Base-by-base conservation (phyloP, 2,888 invertebrate genomes). In the Mesorhabditis spiculigera region DNA sequence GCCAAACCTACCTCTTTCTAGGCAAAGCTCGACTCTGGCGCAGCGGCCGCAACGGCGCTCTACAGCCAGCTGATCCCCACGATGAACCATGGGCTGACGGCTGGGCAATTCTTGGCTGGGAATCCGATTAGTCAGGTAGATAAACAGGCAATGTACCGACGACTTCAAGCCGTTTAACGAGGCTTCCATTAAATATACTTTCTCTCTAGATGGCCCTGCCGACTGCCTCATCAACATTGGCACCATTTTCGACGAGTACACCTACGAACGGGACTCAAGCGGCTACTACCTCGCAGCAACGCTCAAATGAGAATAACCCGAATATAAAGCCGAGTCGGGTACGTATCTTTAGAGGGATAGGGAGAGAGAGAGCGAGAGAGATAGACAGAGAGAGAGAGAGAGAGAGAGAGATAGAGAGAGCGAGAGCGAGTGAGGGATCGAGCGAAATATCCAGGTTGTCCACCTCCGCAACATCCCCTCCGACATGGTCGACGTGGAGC, bases 401-500 rank as follows among this genome's bases (percentile, higher is more conserved):
- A 42, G 3, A 68, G n/a, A n/a, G n/a, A n/a, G n/a, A n/a, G n/a
- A n/a, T n/a, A n/a, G n/a, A n/a, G n/a, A n/a, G n/a, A n/a, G n/a
- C n/a, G n/a, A n/a, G n/a, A n/a, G n/a, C n/a, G n/a, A n/a, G n/a
- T n/a, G n/a, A n/a, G n/a, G n/a, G n/a, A n/a, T n/a, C n/a, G n/a
- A n/a, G n/a, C n/a, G n/a, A 71, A 13, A 13, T 43, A 16, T 41
- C 44, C 13, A 73, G 71, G 75, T 75, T 5, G 73, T 75, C 16
- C 75, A 75, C 65, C 68, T 75, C 41, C 70, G 97, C 87, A 97
- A 97, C 90, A 94, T 98, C 88, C 96, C 97, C 83, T 93, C 92
- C 87, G 97, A 98, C 88, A 94, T 95, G 86, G 93, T 93, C 82
- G 97, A 97, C 87, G 92, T 93, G 73, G 97, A 98, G 89, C 93